A percentile compares a stretch with the other conserved stretches of the same genome.
These are phyloP conservation scores for Ramphastos sulfuratus DNA, from an alignment of 2,113 vertebrate genomes.

Conservation along the genomic window DNA sequence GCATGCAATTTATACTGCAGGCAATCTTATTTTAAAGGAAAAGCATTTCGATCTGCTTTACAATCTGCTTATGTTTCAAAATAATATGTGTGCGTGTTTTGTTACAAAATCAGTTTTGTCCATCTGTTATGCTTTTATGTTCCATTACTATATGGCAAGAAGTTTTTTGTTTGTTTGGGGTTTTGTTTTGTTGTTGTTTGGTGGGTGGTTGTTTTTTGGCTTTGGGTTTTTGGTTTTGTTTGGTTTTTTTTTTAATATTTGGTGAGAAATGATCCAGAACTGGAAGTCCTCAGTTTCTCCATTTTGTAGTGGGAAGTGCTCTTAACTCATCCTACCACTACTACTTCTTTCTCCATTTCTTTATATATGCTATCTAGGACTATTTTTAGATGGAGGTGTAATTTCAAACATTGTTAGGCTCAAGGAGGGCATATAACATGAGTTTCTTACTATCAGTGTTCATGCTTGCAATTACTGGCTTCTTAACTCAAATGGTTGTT, in stretches of 20 bases:
- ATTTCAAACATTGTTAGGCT: not conserved
- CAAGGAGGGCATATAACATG: fast-evolving
- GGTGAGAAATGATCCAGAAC: not conserved
- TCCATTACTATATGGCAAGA: not conserved
- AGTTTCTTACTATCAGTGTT: not conserved
- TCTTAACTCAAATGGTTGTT: not conserved
- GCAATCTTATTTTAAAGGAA: not conserved
- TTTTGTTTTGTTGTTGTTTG: too few species aligned
- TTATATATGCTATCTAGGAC: not conserved
- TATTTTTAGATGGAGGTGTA: not conserved
- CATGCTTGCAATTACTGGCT: not conserved
- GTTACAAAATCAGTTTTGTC: not conserved
- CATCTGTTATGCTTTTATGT: not conserved
- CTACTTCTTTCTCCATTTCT: not conserved
- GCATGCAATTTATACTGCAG: not conserved
- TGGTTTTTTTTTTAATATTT: not conserved
- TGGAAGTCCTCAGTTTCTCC: not conserved
- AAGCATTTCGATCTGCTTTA: not conserved
- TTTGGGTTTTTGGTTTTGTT: not conserved
- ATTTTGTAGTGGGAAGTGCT: not conserved
- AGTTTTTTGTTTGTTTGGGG: not conserved
- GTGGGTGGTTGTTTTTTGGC: too few species aligned
- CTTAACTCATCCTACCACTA: not conserved
- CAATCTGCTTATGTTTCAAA: not conserved
- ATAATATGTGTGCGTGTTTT: not conserved